Evolutionary conservation across 2,797 vertebrate species (phyloP).

Genomic region (Rhynchonycteris naso): DNA sequence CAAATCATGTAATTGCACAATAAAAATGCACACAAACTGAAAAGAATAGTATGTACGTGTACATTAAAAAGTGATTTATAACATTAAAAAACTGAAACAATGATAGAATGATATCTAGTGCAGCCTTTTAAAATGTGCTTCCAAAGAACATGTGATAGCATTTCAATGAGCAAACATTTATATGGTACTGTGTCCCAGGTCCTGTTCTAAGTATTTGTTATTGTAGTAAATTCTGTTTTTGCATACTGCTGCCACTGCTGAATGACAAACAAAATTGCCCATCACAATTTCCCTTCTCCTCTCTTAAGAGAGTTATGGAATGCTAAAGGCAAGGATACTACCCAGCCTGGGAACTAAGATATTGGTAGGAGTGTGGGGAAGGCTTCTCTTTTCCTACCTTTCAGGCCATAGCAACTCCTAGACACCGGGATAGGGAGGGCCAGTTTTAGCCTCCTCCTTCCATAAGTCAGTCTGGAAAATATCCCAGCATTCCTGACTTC

Average conservation of each 20-base stretch:
- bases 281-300: not conserved
- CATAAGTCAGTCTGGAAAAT: not conserved
- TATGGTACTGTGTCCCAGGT: not conserved
- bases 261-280: not conserved
- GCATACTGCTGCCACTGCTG: not conserved
- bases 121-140: slow-evolving; percentile 7
- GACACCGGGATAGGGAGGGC: not conserved
- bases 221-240: not conserved
- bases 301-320: not conserved
- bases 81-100: not conserved
- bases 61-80: not conserved
- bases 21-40: not conserved
- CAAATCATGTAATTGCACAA: not conserved
- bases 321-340: not conserved
- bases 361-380: not conserved
- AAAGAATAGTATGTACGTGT: not conserved
- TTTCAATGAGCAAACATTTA: not conserved
- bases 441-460: not conserved
- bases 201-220: not conserved
- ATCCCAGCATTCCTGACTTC: slow-evolving; percentile 33
- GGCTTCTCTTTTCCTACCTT: not conserved
- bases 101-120: not conserved
- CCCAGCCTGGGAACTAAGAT: not conserved
- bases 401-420: not conserved
- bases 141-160: not conserved